A percentile compares a stretch with the other conserved stretches of the same genome.
Evolutionary conservation across 2,797 vertebrate genomes (phyloP).

Genomic region (Typhlichthys eigenmanni): DNA sequence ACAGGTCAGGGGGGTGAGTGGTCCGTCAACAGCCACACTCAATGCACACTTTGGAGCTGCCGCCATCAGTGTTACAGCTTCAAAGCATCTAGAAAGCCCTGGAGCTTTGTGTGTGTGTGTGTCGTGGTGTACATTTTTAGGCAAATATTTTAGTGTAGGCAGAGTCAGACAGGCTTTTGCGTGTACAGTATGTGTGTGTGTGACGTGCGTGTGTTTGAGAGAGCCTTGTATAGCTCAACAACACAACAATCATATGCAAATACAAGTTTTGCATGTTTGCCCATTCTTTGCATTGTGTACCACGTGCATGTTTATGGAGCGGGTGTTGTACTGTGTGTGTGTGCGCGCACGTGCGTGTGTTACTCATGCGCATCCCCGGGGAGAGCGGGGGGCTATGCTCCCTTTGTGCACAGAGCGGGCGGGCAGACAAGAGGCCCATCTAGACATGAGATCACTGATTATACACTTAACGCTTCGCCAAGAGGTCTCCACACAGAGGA

Average conservation of each 20-base stretch:
- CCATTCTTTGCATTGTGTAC: neutral
- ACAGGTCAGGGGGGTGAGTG: constrained; percentile 56
- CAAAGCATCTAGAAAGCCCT: constrained; percentile 59
- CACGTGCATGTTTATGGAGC: constrained; percentile 3
- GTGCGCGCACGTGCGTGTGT: constrained; percentile 47
- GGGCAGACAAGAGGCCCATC: constrained; percentile 72
- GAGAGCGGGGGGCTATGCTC: constrained; percentile 65
- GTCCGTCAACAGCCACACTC: constrained; percentile 60
- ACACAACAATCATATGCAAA: too few relatives aligned
- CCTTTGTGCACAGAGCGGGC: constrained; percentile 68
- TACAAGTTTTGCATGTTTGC: too few relatives aligned
- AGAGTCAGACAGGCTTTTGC: neutral
- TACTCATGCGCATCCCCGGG: constrained; percentile 69
- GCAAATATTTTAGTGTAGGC: too few relatives aligned
- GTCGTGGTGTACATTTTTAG: constrained; percentile 8
- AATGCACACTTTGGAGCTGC: constrained; percentile 53
- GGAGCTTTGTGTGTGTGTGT: constrained; percentile 38
- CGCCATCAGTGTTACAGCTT: constrained; percentile 70
- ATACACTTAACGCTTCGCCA: constrained; percentile 75
- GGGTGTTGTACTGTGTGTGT: constrained; percentile 16
- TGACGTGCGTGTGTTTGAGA: constrained; percentile 3
- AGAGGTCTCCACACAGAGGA: constrained; percentile 49
- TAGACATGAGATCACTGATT: constrained; percentile 80
- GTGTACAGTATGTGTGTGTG: constrained; percentile 11
- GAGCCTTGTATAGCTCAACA: neutral